A percentile compares a stretch with the other conserved stretches of the same genome.
Evolutionary conservation across 2,113 vertebrate genomes (phyloP).

Genomic region (Zapus hudsonius): DNA sequence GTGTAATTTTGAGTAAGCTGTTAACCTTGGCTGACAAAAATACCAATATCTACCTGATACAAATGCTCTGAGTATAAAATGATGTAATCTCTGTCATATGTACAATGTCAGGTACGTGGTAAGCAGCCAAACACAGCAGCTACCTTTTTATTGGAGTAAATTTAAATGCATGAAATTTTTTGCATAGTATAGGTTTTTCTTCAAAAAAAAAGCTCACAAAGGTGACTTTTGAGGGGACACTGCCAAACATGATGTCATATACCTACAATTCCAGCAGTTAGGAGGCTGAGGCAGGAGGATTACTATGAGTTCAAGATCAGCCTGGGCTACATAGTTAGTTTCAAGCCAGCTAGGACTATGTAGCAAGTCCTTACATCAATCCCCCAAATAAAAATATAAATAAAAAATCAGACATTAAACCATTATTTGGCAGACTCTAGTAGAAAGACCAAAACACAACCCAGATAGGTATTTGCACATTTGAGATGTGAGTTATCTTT

Average conservation of each 20-base stretch:
- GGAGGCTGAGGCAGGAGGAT: background rate
- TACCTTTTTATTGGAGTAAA: conserved; percentile 41
- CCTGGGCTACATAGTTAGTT: background rate
- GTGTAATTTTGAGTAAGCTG: background rate
- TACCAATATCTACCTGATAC: background rate
- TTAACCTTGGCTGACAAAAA: conserved; percentile 19
- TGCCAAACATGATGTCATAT: background rate
- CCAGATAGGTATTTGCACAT: background rate
- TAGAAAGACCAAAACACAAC: background rate
- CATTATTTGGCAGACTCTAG: conserved; percentile 10
- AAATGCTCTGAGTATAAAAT: background rate
- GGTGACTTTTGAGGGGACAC: background rate
- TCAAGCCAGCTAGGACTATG: background rate
- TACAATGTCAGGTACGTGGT: background rate
- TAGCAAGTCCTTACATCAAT: background rate
- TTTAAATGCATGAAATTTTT: conserved; percentile 50
- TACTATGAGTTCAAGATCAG: background rate
- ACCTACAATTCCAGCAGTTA: background rate
- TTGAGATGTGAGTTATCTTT: conserved; percentile 2
- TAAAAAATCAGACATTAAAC: background rate
- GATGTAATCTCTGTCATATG: conserved; percentile 40
- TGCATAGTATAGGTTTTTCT: background rate
- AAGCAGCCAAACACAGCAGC: conserved; percentile 29
- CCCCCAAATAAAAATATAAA: background rate
- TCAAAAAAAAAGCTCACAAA: conserved; percentile 3